Base-by-base conservation (phyloP, 1,140 invertebrate genomes). In the Schlechtendalia chinensis region DNA sequence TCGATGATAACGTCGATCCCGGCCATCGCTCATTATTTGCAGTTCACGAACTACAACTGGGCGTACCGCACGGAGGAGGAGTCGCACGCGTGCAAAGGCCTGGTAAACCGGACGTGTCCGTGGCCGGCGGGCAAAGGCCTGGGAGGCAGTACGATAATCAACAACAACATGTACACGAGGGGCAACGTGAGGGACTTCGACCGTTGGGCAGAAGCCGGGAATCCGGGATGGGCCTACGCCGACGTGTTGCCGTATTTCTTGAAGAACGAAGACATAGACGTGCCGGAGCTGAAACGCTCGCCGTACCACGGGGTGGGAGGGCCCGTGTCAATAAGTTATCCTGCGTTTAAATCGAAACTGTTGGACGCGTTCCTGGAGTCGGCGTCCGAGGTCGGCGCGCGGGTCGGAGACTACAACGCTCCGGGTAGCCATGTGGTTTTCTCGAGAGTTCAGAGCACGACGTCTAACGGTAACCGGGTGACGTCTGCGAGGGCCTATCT, bases 101-200 rank as follows among this genome's bases (percentile, higher is more conserved):
- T 90, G 83, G 85, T 86, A 1, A 84, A 88, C 50, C 82, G 84
- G 27, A 84, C 85, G 39, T 91, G 90, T 83, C 88, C 86, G 22
- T 88, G 89, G 87, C 89, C 90, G 0, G 84, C 89, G 50, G 91
- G 90, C 3, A 90, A 87, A 83, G 89, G 87, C 0, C 83, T 93
- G 2, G 94, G 94, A 1, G 94, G 94, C 1, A 89, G 90, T 0
- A 93, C 91, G 27, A 90, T 92, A 3, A 89, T 96, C 24, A 96
- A 96, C 84, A 93, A 90, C 75, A 94, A 96, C 29, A 95, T 95
- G 22, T 95, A 96, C 84, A 91, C 93, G 1, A 88, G 95, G 58
- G 95, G 95, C 0, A 90, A 93, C 86, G 88, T 88, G 5, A 85
- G 85, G n/a, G 93, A 95, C 83, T 95, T 91, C 85, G 91, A 95